phyloP scores from a whole-genome alignment of 2,113 vertebrate species.

The Peromyscus polionotus region DNA sequence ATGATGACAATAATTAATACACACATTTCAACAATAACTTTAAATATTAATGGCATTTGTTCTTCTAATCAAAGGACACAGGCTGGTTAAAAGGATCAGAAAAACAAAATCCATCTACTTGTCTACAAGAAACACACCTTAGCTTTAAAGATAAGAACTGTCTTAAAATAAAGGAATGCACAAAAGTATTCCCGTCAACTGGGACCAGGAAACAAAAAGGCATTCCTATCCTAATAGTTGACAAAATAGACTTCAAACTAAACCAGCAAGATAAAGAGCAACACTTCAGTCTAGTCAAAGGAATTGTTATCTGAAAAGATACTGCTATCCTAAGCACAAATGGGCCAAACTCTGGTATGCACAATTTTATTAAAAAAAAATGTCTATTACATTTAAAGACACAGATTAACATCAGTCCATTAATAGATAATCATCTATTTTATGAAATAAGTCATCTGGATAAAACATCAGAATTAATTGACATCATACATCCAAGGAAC shows the following conservation, averaged over 20 bases:
- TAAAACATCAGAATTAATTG: neutral
- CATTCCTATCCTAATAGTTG: neutral
- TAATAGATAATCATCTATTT: neutral
- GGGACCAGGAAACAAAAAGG: neutral
- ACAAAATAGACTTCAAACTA: neutral
- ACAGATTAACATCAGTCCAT: neutral
- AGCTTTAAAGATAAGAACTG: neutral
- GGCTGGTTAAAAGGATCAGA: neutral
- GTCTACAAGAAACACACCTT: neutral
- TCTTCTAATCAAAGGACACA: neutral
- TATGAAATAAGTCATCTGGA: neutral
- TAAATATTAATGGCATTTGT: neutral
- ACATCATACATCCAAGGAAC: neutral
- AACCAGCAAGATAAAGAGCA: neutral
- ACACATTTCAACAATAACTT: neutral
- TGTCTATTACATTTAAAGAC: neutral
- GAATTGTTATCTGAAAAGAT: neutral
- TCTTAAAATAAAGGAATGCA: neutral
- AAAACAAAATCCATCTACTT: neutral
- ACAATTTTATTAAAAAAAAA: neutral
- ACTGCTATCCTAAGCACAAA: neutral
- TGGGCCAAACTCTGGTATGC: neutral
- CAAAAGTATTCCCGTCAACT: neutral
- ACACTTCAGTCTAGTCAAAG: neutral
- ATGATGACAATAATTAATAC: neutral